Evolutionary conservation across 2,113 vertebrate genomes (phyloP).

Genomic region (Pollachius pollachius): DNA sequence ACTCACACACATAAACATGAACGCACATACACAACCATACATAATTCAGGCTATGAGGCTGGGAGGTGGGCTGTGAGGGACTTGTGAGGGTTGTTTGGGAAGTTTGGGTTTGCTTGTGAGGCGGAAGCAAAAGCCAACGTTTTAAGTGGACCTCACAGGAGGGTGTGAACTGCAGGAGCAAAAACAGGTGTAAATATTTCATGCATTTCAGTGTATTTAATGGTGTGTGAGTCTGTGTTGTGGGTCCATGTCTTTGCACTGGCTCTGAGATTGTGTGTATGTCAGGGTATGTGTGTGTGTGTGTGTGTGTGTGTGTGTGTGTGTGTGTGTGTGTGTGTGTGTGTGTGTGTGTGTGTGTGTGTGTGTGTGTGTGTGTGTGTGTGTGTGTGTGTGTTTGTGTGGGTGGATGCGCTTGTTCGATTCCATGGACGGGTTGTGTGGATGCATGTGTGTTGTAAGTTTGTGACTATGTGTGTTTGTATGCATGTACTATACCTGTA

Average conservation of each 20-base stretch:
- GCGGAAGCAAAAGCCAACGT: slow-evolving; percentile 12
- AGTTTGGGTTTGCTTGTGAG: slow-evolving; percentile 17
- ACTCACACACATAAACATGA: background rate
- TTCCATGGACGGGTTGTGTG: background rate
- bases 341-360: background rate
- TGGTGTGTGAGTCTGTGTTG: background rate
- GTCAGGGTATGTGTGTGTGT: background rate
- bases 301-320: slow-evolving; percentile 7
- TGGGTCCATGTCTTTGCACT: background rate
- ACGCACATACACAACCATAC: slow-evolving; percentile 16
- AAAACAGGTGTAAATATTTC: slow-evolving; percentile 52
- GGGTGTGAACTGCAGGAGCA: slow-evolving; percentile 22
- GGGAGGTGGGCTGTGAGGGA: background rate
- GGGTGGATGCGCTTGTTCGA: background rate
- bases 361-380: background rate
- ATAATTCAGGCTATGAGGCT: slow-evolving; percentile 40
- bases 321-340: slow-evolving; percentile 2
- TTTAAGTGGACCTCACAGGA: slow-evolving; percentile 55
- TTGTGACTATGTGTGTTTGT: background rate
- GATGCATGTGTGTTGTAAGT: background rate
- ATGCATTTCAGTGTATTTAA: slow-evolving; percentile 7
- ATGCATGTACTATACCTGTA: background rate
- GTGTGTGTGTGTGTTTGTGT: background rate
- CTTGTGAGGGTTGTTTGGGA: background rate
- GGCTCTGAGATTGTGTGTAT: background rate